Conservation (phyloP, 2,888 invertebrate species). For the Bembecia ichneumoniformis region DNA sequence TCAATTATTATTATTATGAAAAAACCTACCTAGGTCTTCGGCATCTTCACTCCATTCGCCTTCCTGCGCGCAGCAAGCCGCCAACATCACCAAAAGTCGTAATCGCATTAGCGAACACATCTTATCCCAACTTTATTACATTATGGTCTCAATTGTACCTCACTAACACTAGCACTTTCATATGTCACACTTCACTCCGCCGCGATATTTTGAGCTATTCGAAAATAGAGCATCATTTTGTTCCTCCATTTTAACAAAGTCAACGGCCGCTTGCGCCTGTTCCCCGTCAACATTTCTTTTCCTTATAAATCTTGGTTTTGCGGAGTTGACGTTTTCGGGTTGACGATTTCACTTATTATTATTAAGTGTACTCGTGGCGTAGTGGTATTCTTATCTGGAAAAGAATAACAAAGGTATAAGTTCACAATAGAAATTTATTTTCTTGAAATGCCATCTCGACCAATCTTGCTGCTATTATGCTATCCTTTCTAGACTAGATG, state of each 20-base stretch:
- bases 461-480: not conserved
- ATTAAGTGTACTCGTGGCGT: not conserved
- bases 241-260: slow-evolving; percentile 9
- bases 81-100: slow-evolving; percentile 51
- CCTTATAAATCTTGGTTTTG: slow-evolving; percentile 6
- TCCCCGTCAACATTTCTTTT: slow-evolving; percentile 9
- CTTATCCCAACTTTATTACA: slow-evolving; percentile 26
- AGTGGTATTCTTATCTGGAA: not conserved
- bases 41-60: slow-evolving; percentile 68
- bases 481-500: too few relatives aligned
- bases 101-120: slow-evolving; percentile 63
- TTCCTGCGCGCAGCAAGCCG: slow-evolving; percentile 62
- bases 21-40: slow-evolving; percentile 53
- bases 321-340: slow-evolving; percentile 5
- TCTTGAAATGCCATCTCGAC: not conserved
- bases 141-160: slow-evolving; percentile 22
- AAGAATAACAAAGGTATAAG: not conserved
- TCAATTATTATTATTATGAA: too few relatives aligned
- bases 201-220: too few relatives aligned
- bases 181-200: not conserved
- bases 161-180: slow-evolving; percentile 10
- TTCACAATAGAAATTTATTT: not conserved
- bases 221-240: slow-evolving; percentile 4
- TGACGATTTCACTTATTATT: slow-evolving; percentile 2
- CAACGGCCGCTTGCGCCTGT: not conserved